Evolutionary conservation across 1,140 invertebrate species (phyloP).

Genomic region (Cylas formicarius): DNA sequence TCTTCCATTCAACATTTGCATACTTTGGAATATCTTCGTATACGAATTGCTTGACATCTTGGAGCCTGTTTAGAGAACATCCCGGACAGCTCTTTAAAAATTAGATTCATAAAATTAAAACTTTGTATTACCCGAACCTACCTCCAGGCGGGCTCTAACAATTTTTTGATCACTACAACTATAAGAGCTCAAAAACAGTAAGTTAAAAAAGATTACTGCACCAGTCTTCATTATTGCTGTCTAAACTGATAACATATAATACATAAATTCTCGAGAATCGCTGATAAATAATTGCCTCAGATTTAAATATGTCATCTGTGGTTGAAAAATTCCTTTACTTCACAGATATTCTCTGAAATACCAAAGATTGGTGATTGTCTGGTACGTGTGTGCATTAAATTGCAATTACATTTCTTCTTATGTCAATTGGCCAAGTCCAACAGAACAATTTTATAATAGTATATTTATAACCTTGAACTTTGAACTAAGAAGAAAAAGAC

Average conservation of each 20-base stretch:
- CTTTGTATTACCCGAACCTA: slow-evolving; percentile 9
- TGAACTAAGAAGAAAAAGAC: no score
- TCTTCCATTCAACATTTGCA: slow-evolving; percentile 58
- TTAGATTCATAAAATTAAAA: no score
- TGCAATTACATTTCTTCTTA: no score
- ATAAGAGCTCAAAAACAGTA: background rate
- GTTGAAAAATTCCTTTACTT: no score
- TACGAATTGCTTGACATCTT: slow-evolving; percentile 68
- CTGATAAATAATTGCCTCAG: background rate
- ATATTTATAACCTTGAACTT: no score
- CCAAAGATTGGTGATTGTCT: no score
- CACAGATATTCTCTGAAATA: no score
- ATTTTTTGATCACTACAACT: slow-evolving; percentile 10
- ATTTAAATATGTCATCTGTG: background rate
- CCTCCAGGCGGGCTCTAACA: slow-evolving; percentile 17
- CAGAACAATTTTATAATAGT: no score
- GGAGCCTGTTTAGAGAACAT: slow-evolving; percentile 64
- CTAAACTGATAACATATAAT: background rate
- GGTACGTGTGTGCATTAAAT: no score
- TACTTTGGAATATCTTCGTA: slow-evolving; percentile 66
- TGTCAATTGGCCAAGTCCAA: no score
- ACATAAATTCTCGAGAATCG: background rate
- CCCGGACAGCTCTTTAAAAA: slow-evolving; percentile 74
- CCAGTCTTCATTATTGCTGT: no score
- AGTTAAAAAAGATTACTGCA: no score